Conservation (phyloP, 2,113 vertebrate species). For the Atlantisia rogersi region DNA sequence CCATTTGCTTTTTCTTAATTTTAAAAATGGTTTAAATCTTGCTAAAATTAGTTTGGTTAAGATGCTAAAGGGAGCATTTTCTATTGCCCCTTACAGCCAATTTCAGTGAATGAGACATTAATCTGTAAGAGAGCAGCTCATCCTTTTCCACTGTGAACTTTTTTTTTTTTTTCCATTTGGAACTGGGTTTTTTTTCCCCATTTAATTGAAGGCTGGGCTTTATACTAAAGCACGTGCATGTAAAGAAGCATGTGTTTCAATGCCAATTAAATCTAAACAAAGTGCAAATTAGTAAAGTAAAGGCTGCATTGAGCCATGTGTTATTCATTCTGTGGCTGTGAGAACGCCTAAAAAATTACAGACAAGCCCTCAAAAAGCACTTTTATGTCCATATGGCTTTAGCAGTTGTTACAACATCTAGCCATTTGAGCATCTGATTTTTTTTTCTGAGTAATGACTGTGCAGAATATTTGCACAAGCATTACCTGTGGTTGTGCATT, state of each 20-base stretch:
- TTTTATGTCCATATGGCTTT: background rate
- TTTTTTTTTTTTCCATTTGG: background rate
- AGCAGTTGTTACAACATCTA: background rate
- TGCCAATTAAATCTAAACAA: background rate
- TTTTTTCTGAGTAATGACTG: background rate
- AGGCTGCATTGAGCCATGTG: background rate
- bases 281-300: background rate
- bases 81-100: background rate
- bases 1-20: slow-evolving; percentile 33
- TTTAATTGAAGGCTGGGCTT: background rate
- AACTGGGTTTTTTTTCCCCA: background rate
- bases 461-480: background rate
- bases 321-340: background rate
- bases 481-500: background rate
- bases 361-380: background rate
- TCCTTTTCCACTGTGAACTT: background rate
- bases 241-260: background rate
- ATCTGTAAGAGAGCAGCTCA: background rate
- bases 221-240: background rate
- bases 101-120: background rate
- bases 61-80: background rate
- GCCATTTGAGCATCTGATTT: background rate
- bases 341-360: background rate
- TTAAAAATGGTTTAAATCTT: slow-evolving; percentile 26
- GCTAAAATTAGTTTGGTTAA: slow-evolving; percentile 27